Evolutionary conservation across 2,113 vertebrate genomes (phyloP).

Genomic region (Sapajus apella): DNA sequence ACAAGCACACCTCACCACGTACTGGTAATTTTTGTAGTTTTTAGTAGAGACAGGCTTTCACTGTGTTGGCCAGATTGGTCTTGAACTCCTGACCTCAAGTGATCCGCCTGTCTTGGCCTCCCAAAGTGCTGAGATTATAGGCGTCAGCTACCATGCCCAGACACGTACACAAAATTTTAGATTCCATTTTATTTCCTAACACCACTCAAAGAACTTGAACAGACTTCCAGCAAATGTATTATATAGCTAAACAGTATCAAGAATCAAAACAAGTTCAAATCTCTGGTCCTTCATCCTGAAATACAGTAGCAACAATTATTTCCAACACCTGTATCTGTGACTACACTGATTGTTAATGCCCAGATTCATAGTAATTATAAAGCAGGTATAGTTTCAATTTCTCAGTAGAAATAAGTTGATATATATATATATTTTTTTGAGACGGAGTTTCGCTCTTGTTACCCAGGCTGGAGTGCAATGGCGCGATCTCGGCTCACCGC

Average conservation of each 20-base stretch:
- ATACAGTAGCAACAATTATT: slow-evolving; percentile 39
- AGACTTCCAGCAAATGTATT: neutral
- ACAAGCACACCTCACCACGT: too few relatives aligned
- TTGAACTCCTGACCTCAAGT: too few relatives aligned
- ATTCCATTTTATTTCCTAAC: neutral
- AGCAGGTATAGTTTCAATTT: slow-evolving; percentile 27
- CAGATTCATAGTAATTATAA: neutral
- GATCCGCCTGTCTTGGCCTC: too few relatives aligned
- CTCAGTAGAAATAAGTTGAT: slow-evolving; percentile 4
- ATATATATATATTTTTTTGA: too few relatives aligned
- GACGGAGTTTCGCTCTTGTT: too few relatives aligned
- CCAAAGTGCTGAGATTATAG: too few relatives aligned
- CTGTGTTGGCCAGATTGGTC: too few relatives aligned
- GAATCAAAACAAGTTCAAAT: slow-evolving; percentile 32
- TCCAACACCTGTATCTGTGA: slow-evolving; percentile 1
- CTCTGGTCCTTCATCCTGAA: slow-evolving; percentile 32
- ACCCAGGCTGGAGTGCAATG: too few relatives aligned
- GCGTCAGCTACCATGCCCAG: too few relatives aligned
- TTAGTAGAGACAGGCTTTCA: too few relatives aligned
- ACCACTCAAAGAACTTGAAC: slow-evolving; percentile 19
- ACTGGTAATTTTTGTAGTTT: too few relatives aligned
- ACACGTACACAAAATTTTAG: slow-evolving; percentile 5
- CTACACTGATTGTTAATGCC: neutral
- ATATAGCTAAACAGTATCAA: neutral
- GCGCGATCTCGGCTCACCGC: too few relatives aligned